Evolutionary conservation across 2,888 invertebrate species (phyloP).

Genomic region (Parelbella ahira): DNA sequence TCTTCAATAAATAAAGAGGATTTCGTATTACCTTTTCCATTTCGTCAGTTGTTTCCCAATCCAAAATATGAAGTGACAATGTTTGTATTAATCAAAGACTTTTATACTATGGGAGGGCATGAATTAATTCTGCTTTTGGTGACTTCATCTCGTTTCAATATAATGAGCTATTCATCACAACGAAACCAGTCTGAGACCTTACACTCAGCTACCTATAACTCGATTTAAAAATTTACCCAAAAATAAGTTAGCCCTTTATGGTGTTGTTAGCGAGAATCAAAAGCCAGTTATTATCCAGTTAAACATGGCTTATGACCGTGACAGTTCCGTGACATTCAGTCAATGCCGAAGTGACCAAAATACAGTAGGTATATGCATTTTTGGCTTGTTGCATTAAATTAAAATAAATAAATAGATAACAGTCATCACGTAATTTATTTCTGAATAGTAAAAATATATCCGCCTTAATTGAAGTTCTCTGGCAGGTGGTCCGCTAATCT

Average conservation of each 20-base stretch:
- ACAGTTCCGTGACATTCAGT: no score
- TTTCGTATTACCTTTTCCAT: constrained; percentile 53
- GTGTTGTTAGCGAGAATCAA: constrained; percentile 21
- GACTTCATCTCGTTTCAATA: constrained; percentile 30
- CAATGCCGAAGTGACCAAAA: no score
- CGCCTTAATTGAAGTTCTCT: no score
- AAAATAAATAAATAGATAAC: no score
- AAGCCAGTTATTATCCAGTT: constrained; percentile 6
- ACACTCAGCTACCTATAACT: constrained; percentile 44
- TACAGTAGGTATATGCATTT: no score
- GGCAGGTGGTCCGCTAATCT: no score
- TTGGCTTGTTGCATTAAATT: no score
- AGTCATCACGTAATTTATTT: no score
- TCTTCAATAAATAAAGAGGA: no score
- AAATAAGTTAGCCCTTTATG: constrained; percentile 4
- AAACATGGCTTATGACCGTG: constrained; percentile 5
- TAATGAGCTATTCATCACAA: constrained; percentile 31
- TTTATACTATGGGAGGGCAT: constrained; percentile 44
- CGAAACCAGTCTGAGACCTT: constrained; percentile 50
- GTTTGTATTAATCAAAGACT: constrained; percentile 36
- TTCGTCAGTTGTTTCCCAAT: constrained; percentile 30
- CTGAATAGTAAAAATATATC: no score
- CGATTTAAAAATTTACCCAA: constrained; percentile 7
- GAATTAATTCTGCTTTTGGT: constrained; percentile 32
- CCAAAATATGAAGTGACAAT: constrained; percentile 41